Percentiles rank a stretch among this genome's conserved stretches.
These are phyloP conservation scores for Sterna hirundo DNA, from an alignment of 2,113 vertebrate genomes.

Conservation along the genomic window DNA sequence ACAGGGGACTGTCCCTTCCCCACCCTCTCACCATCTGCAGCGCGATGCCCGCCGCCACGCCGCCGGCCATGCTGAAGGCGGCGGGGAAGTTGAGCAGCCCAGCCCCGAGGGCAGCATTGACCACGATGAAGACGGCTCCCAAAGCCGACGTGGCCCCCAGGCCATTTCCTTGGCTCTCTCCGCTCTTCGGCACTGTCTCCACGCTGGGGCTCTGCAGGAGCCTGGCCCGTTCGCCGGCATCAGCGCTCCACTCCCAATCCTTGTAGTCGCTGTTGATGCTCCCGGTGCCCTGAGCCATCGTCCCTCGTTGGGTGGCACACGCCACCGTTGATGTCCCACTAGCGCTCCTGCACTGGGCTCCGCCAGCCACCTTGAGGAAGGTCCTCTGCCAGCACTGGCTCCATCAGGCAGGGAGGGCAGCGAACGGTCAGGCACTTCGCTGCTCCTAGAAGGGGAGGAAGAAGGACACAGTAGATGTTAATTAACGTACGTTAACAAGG, in stretches of 20 bases:
- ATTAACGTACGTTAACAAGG: neutral
- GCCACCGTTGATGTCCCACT: neutral
- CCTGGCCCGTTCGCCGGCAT: conserved; percentile 87
- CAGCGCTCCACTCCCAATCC: conserved; percentile 80
- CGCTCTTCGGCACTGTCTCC: conserved; percentile 65
- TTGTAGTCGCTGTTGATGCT: conserved; percentile 84
- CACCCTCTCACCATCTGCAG: conserved; percentile 87
- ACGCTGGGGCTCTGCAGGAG: conserved; percentile 92
- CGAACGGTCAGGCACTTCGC: neutral
- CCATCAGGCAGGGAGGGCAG: conserved; percentile 9
- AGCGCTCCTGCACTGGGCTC: neutral
- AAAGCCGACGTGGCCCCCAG: conserved; percentile 74
- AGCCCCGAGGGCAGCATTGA: conserved; percentile 93
- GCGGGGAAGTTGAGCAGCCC: conserved; percentile 97
- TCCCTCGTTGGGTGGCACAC: neutral
- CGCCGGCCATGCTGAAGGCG: conserved; percentile 91
- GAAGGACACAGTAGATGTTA: neutral
- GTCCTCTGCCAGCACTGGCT: neutral
- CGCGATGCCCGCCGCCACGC: conserved; percentile 82
- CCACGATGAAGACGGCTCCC: conserved; percentile 92
- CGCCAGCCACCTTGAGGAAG: rapidly evolving
- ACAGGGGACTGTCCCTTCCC: neutral
- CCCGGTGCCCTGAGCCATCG: conserved; percentile 72
- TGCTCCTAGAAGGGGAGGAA: neutral
- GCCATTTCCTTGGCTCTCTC: neutral